Percentiles rank a stretch among this genome's conserved stretches.
Evolutionary conservation across 2,113 vertebrate genomes (phyloP).

Genomic region (Heloderma charlesbogerti): DNA sequence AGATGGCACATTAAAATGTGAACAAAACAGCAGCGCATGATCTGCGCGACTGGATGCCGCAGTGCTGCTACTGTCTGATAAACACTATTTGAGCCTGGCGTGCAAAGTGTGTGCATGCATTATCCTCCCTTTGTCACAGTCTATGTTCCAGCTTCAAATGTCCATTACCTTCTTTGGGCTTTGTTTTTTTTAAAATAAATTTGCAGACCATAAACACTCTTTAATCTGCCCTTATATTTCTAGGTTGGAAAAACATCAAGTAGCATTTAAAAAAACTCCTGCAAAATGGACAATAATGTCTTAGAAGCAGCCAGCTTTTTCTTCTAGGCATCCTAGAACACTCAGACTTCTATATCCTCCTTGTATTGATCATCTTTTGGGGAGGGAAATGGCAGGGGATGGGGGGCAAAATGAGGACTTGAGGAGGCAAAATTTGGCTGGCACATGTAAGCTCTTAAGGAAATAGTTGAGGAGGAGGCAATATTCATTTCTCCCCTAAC

Average conservation of each 20-base stretch:
- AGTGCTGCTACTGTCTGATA: slow-evolving; percentile 70
- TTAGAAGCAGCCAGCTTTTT: not conserved
- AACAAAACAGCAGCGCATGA: slow-evolving; percentile 69
- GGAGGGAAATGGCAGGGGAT: not conserved
- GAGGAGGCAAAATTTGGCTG: not conserved
- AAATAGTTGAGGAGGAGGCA: not conserved
- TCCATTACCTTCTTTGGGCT: slow-evolving; percentile 23
- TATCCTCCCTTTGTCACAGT: slow-evolving; percentile 33
- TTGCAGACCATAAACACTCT: not conserved
- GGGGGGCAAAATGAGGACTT: not conserved
- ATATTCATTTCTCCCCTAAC: not conserved
- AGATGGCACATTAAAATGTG: slow-evolving; percentile 74
- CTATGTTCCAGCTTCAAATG: slow-evolving; percentile 23
- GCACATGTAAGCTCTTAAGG: not conserved
- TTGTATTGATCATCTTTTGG: not conserved
- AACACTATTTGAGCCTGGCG: slow-evolving; percentile 61
- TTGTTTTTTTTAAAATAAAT: not conserved
- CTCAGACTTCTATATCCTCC: rapidly evolving
- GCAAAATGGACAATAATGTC: rapidly evolving
- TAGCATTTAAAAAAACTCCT: not conserved
- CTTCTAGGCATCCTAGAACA: rapidly evolving
- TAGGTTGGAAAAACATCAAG: rapidly evolving
- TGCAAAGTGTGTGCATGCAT: slow-evolving; percentile 57
- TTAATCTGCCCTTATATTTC: rapidly evolving
- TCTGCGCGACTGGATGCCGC: slow-evolving; percentile 73